These are phyloP conservation scores for Holotrichia oblita DNA, from an alignment of 1,140 invertebrate species.

Conservation along the genomic window DNA sequence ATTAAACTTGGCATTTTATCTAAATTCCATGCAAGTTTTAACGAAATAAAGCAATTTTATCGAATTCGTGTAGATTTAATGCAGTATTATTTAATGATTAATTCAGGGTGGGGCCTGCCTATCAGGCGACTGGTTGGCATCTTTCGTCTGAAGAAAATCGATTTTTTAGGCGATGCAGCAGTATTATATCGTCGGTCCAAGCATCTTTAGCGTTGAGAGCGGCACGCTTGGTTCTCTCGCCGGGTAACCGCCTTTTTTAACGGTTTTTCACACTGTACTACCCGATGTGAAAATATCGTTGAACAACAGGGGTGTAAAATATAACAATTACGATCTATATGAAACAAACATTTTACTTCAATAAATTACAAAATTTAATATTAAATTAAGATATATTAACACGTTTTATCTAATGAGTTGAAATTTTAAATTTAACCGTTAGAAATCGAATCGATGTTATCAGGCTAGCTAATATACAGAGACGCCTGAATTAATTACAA, in stretches of 20 bases:
- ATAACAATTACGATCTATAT: background rate
- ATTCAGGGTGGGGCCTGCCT: slow-evolving; percentile 5
- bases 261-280: slow-evolving; percentile 18
- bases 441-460: background rate
- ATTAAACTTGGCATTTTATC: too few relatives aligned
- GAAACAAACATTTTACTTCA: background rate
- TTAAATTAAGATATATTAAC: background rate
- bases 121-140: background rate
- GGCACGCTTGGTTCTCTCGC: too few relatives aligned
- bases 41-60: slow-evolving; percentile 12
- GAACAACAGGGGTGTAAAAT: background rate
- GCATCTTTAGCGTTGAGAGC: background rate
- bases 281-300: background rate
- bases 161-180: background rate
- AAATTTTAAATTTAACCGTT: slow-evolving; percentile 28
- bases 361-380: background rate
- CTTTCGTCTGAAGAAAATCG: background rate
- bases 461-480: background rate
- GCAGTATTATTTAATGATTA: background rate
- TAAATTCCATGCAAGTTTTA: background rate
- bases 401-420: background rate
- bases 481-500: background rate
- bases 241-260: slow-evolving; percentile 19
- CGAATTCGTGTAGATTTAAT: background rate
- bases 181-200: background rate